Evolutionary conservation across 1,140 invertebrate species (phyloP).

Genomic region (Phymorhynchus buccinoides): DNA sequence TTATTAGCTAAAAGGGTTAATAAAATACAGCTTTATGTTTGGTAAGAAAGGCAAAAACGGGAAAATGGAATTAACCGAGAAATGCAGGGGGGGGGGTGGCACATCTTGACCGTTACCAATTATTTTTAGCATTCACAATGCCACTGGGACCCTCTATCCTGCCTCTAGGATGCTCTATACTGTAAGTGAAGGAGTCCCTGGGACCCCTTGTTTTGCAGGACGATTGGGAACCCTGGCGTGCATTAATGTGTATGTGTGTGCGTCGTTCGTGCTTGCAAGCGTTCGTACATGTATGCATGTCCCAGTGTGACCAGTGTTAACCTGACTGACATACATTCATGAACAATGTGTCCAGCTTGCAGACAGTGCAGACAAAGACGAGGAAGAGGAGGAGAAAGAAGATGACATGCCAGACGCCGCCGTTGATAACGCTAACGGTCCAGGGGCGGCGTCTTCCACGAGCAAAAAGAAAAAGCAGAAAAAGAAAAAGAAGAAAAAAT

Average conservation of each 20-base stretch:
- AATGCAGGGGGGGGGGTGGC: no score
- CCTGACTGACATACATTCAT: not conserved
- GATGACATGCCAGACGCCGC: conserved; percentile 77
- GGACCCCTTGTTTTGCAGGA: no score
- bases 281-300: not conserved
- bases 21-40: no score
- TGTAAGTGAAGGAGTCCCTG: no score
- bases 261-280: not conserved
- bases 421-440: conserved; percentile 58
- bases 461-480: conserved; percentile 70
- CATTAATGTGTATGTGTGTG: not conserved
- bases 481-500: conserved; percentile 79
- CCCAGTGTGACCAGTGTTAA: not conserved
- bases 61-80: no score
- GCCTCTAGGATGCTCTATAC: no score
- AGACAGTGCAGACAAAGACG: conserved; percentile 78
- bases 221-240: no score
- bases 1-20: no score
- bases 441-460: conserved; percentile 55
- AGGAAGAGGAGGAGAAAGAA: conserved; percentile 71
- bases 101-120: no score
- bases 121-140: no score
- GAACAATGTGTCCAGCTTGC: conserved; percentile 45
- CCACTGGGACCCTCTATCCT: no score
- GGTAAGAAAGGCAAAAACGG: no score